A percentile compares a stretch with the other conserved stretches of the same genome.
These are phyloP conservation scores for Hepsetus odoe DNA, from an alignment of 2,113 vertebrate species.

Conservation along the genomic window DNA sequence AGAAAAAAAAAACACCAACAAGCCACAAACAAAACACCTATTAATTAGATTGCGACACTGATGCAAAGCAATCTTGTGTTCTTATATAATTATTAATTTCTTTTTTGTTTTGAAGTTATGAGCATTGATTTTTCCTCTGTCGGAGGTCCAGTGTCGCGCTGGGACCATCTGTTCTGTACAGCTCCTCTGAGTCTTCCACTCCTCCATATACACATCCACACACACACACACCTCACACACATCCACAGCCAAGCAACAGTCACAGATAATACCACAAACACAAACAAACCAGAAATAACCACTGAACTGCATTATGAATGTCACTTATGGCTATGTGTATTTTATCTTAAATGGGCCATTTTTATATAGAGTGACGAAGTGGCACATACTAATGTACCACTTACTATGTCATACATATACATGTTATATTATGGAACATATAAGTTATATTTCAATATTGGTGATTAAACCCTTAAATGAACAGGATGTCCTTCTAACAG, in stretches of 20 bases:
- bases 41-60: slow-evolving; percentile 77
- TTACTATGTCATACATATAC: too few relatives aligned
- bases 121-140: slow-evolving; percentile 82
- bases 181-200: slow-evolving; percentile 61
- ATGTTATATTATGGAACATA: too few relatives aligned
- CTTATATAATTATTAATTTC: slow-evolving; percentile 80
- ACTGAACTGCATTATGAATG: neutral
- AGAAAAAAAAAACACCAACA: slow-evolving; percentile 60
- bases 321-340: neutral
- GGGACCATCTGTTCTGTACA: slow-evolving; percentile 77
- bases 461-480: too few relatives aligned
- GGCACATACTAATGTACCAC: too few relatives aligned
- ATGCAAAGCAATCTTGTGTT: slow-evolving; percentile 75
- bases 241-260: slow-evolving; percentile 48
- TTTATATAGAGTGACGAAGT: neutral
- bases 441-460: too few relatives aligned
- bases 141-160: slow-evolving; percentile 76
- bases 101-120: slow-evolving; percentile 78
- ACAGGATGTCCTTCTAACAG: too few relatives aligned
- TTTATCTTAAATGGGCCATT: neutral
- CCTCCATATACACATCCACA: slow-evolving; percentile 61
- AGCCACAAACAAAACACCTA: slow-evolving; percentile 73
- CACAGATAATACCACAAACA: slow-evolving; percentile 29
- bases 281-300: slow-evolving; percentile 23
- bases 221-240: slow-evolving; percentile 58